These are phyloP conservation scores for Dugesia japonica DNA, from an alignment of 2,888 invertebrate species.

Conservation along the genomic window DNA sequence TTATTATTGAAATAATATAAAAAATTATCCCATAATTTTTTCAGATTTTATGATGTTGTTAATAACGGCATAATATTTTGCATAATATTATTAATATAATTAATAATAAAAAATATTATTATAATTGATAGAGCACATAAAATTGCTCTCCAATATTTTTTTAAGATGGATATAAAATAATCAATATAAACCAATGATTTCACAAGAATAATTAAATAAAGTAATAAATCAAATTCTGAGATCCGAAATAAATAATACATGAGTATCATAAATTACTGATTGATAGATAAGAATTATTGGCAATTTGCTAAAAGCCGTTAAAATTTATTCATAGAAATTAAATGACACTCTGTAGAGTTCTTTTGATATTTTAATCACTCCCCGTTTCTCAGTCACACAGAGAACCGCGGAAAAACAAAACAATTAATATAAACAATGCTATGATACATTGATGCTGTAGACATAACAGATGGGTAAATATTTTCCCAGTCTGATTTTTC, in stretches of 20 bases:
- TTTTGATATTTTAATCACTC: neutral
- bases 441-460: too few relatives aligned
- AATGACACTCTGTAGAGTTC: neutral
- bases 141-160: too few relatives aligned
- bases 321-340: neutral
- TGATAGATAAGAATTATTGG: neutral
- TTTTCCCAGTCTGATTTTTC: neutral
- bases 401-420: neutral
- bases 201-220: neutral
- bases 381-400: neutral
- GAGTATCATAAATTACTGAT: neutral
- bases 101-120: too few relatives aligned
- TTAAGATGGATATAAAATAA: too few relatives aligned
- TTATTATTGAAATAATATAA: too few relatives aligned
- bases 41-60: too few relatives aligned
- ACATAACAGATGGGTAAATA: neutral
- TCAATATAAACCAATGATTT: too few relatives aligned
- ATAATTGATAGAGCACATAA: too few relatives aligned
- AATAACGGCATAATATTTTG: too few relatives aligned
- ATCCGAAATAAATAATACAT: neutral
- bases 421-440: neutral
- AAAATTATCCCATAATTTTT: too few relatives aligned
- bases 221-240: neutral
- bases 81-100: too few relatives aligned
- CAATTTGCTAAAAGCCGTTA: slow-evolving; percentile 9